Base-by-base conservation (phyloP, 1,140 invertebrate species). In the Lepidurus arcticus region DNA sequence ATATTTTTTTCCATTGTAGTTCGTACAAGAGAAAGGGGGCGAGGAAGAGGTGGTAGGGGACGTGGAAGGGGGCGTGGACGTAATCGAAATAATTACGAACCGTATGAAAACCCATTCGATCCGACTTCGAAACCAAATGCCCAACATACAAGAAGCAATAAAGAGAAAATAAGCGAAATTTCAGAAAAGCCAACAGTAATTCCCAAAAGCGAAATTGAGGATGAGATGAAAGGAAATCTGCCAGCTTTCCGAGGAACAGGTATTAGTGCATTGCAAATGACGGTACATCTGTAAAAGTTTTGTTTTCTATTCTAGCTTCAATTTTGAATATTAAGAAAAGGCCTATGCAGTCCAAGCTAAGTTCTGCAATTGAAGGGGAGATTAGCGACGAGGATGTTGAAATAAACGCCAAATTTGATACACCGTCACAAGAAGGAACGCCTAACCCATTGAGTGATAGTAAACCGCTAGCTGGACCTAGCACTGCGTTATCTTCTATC, bases 31-130 rank as follows among this genome's bases (percentile, higher is more conserved):
- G 65, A 65, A 76, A 76, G 73, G 47, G 42, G 65, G 45, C 7
- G 77, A 78, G 26, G 76, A 80, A 21, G 42, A n/a, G 21, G 45
- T 21, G 26, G 47, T 78, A 44, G 65, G 74, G 53, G 77, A 65
- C 21, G 16, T 21, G 53, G 53, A 7, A 13, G 53, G 13, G 53
- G 53, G 16, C 21, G 16, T 7, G 53, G 53, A 0, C 53, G 53
- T 7, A 21, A 21, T 21, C 16, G 53, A 65, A 65, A 65, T 21
- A 21, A 7, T 7, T n/a, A 65, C 53, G 53, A 65, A 65, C 21
- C 21, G n/a, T 21, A 21, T 7, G 53, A 65, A 65, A 65, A 65
- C 13, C 6, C 13, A 65, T 65, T 21, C 16, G 3, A 65, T 65
- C 16, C 13, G n/a, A 65, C 13, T 9, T 65, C 53, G n/a, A 65